Base-by-base conservation (phyloP, 2,888 invertebrate genomes). In the Cepaea hortensis region DNA sequence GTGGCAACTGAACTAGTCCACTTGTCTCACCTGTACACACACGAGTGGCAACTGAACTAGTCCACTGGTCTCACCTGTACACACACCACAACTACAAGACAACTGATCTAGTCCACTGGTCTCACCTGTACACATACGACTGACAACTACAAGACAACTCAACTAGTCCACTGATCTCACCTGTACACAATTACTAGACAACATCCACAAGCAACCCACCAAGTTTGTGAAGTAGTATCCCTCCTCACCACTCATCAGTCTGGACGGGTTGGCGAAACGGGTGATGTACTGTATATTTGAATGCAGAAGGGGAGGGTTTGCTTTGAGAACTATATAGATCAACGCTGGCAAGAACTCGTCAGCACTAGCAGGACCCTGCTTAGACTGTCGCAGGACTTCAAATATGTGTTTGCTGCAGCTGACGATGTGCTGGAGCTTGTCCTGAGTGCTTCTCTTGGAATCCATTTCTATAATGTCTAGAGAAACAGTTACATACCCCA, bases 211-310 rank as follows among this genome's bases (percentile, higher is more conserved):
- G 23, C 50, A 6, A 77, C 87, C 84, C 95, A 98, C 98, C 96
- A 99, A 95, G 95, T 99, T 99, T 18, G 99, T 99, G 95, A 99
- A 99, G 95, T 98, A 99, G 95, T 99, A 99, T 3, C 98, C 99
- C 50, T 97, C 98, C 95, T 99, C 99, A 50, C 99, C 99, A 90
- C 98, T 98, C 97, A 98, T 98, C 75, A 99, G 95, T 23, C 98
- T 96, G 88, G 96, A 96, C 65, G 98, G 98, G 95, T 98, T 98
- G 91, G 98, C 98, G 95, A 99, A 99, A 79, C 99, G 96, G 18
- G 98, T 98, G 91, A 99, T 97, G 95, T 97, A 99, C 95, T 98
- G 97, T 85, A 99, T 98, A 95, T 99, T 99, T 94, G 99, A 99
- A 93, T 99, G 98, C 50, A 99, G 96, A 1, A 98, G 96, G 0